Evolutionary conservation across 2,888 invertebrate genomes (phyloP).

Genomic region (Tipula lateralis): DNA sequence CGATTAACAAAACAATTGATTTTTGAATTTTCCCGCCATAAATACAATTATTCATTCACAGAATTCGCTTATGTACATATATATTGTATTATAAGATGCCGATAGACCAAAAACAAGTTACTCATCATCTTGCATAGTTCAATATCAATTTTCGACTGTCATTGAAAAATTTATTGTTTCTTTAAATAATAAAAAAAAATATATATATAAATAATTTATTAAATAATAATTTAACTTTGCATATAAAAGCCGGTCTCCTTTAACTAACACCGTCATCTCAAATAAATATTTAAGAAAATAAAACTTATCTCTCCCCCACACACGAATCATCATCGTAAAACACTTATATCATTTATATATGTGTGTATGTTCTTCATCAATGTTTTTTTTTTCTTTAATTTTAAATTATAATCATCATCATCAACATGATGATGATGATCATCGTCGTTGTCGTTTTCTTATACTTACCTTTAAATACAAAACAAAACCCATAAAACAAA

Average conservation of each 20-base stretch:
- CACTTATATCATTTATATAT: no score
- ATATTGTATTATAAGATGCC: not conserved
- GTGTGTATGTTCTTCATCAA: not conserved
- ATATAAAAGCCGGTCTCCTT: not conserved
- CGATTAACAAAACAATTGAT: no score
- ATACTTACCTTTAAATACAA: not conserved
- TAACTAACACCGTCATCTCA: not conserved
- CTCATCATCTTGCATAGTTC: not conserved
- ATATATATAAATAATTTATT: not conserved
- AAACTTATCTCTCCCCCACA: slow-evolving; percentile 7
- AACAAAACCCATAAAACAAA: slow-evolving; percentile 19
- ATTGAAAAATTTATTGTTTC: slow-evolving; percentile 24
- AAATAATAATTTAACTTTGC: not conserved
- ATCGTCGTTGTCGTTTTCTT: not conserved
- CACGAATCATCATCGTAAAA: not conserved
- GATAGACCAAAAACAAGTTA: not conserved
- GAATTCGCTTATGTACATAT: no score
- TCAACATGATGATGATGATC: not conserved
- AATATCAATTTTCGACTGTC: not conserved
- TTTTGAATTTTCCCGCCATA: not conserved
- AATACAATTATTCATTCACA: not conserved
- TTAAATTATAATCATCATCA: slow-evolving; percentile 4
- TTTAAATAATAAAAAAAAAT: not conserved
- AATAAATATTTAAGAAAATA: not conserved
- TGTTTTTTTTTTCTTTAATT: not conserved